These are phyloP conservation scores for Martes martes DNA, from an alignment of 2,113 vertebrate species.

Conservation along the genomic window DNA sequence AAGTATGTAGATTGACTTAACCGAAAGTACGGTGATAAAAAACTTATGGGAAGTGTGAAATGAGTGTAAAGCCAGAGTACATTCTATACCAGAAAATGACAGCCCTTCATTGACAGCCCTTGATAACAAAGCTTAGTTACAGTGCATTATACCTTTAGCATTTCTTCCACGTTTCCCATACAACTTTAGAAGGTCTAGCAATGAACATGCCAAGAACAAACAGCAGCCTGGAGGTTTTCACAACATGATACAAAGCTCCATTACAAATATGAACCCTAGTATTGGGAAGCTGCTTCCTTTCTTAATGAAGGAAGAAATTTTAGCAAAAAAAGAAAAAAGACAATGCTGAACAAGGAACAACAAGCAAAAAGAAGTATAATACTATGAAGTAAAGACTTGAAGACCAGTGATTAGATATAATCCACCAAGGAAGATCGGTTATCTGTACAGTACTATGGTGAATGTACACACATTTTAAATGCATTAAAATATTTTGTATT, in stretches of 20 bases:
- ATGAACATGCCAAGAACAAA: not conserved
- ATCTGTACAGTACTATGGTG: not conserved
- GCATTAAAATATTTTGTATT: not conserved
- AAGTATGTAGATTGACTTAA: not conserved
- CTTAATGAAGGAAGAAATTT: not conserved
- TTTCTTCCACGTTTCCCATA: not conserved
- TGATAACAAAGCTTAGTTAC: not conserved
- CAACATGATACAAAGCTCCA: not conserved
- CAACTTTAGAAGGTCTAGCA: not conserved
- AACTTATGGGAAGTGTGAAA: not conserved
- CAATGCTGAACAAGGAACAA: not conserved
- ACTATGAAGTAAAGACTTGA: not conserved
- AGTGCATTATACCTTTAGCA: not conserved
- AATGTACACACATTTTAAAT: not conserved
- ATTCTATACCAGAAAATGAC: not conserved
- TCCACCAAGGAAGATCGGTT: not conserved
- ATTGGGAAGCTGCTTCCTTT: not conserved
- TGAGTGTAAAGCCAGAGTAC: not conserved
- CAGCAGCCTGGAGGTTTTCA: not conserved
- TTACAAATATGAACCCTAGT: not conserved
- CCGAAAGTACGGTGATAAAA: not conserved
- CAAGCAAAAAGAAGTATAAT: not conserved
- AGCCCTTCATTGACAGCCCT: no score
- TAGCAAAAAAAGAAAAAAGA: not conserved
- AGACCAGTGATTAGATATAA: not conserved